A percentile compares a stretch with the other conserved stretches of the same genome.
Conservation (phyloP, 2,113 vertebrate species). For the Zosterops lateralis region DNA sequence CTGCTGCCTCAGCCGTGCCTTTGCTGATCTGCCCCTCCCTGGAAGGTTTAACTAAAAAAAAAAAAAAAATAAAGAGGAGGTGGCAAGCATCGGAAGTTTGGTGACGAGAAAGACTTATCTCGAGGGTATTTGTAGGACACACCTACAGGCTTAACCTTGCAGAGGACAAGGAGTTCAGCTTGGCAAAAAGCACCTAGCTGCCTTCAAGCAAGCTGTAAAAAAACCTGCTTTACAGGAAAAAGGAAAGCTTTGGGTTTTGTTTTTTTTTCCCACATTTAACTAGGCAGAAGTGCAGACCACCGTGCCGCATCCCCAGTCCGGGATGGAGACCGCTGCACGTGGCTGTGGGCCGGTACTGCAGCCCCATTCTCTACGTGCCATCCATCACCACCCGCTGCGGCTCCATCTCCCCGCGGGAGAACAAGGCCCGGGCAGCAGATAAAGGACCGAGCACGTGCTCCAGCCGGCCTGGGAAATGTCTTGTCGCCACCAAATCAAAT, state of each 20-base stretch:
- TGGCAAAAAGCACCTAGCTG: background rate
- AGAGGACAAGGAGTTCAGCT: background rate
- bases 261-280: background rate
- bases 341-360: constrained; percentile 48
- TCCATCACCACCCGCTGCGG: background rate
- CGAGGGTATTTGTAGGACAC: background rate
- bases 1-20: background rate
- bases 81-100: background rate
- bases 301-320: background rate
- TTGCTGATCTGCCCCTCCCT: background rate
- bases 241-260: background rate
- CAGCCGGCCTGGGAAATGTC: background rate
- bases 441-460: background rate
- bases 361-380: constrained; percentile 63
- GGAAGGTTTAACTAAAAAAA: background rate
- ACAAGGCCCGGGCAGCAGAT: background rate
- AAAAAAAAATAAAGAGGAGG: background rate
- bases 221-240: background rate
- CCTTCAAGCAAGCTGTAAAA: background rate
- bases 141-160: background rate
- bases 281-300: background rate
- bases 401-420: background rate
- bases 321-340: background rate
- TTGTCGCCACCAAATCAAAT: background rate
- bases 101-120: background rate